phyloP scores from a whole-genome alignment of 2,113 vertebrate genomes.

The Macrotus californicus region DNA sequence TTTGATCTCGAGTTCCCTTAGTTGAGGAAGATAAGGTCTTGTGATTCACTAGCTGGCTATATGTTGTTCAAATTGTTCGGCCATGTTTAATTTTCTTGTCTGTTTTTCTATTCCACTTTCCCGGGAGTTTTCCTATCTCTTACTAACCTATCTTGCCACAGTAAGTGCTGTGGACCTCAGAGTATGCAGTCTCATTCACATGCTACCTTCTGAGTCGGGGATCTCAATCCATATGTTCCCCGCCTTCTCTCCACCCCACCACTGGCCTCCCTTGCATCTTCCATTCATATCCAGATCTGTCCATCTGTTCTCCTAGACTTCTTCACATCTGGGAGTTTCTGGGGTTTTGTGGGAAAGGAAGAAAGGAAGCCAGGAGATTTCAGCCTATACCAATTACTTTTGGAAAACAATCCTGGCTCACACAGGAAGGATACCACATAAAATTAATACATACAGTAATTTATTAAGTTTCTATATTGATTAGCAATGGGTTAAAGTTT shows the following conservation, averaged over 20 bases:
- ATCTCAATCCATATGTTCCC: accelerated
- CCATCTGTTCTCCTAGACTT: neutral
- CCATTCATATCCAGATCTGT: neutral
- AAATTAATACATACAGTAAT: neutral
- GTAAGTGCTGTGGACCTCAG: neutral
- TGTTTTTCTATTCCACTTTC: no score
- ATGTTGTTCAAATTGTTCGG: no score
- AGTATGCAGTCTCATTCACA: neutral
- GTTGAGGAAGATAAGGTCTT: no score
- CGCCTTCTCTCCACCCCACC: neutral
- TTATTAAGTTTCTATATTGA: neutral
- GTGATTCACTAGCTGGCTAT: no score
- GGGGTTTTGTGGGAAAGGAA: neutral
- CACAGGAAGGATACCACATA: neutral
- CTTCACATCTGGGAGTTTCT: neutral
- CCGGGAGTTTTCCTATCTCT: no score
- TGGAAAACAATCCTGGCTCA: neutral
- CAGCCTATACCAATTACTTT: neutral
- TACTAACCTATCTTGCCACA: no score
- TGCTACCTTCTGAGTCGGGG: neutral
- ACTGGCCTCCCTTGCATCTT: neutral
- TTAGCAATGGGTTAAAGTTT: neutral
- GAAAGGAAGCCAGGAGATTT: neutral
- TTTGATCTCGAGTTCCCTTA: no score
- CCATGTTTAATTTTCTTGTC: no score